Evolutionary conservation across 2,888 invertebrate genomes (phyloP).

Genomic region (Lepidocyrtoides sp.): DNA sequence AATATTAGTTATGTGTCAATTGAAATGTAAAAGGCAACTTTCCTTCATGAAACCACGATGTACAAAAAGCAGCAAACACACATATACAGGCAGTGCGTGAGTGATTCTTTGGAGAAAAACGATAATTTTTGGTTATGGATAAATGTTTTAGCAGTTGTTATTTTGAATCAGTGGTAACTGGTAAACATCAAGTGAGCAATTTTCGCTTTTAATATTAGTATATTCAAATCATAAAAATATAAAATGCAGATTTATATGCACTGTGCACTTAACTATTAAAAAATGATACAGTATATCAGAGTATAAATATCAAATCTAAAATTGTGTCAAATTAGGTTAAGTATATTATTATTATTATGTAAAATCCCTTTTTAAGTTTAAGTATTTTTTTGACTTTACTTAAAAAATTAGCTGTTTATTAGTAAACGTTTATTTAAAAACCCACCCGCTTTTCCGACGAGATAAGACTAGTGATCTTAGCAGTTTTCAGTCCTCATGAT

Average conservation of each 20-base stretch:
- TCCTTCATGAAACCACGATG: slow-evolving; percentile 1
- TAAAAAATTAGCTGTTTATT: background rate
- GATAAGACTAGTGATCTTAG: background rate
- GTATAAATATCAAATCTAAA: slow-evolving; percentile 35
- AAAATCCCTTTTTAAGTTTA: background rate
- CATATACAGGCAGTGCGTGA: background rate
- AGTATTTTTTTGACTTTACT: slow-evolving; percentile 20
- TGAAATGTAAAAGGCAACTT: too few relatives aligned
- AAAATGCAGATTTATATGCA: background rate
- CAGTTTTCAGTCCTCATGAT: background rate
- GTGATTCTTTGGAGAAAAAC: background rate
- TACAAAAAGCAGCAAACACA: background rate
- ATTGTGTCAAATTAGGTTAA: slow-evolving; percentile 75
- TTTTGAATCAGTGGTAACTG: background rate
- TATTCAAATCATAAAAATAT: background rate
- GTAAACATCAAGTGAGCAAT: background rate
- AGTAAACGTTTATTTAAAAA: background rate
- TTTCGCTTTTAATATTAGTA: background rate
- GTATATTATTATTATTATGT: slow-evolving; percentile 15
- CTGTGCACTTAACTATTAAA: background rate
- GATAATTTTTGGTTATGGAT: background rate
- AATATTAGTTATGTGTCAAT: too few relatives aligned
- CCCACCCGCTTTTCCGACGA: background rate
- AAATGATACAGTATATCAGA: slow-evolving; percentile 43
- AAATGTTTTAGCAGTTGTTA: too few relatives aligned